These are phyloP conservation scores for Steinernema scapterisci DNA, from an alignment of 2,888 invertebrate species.

Conservation along the genomic window DNA sequence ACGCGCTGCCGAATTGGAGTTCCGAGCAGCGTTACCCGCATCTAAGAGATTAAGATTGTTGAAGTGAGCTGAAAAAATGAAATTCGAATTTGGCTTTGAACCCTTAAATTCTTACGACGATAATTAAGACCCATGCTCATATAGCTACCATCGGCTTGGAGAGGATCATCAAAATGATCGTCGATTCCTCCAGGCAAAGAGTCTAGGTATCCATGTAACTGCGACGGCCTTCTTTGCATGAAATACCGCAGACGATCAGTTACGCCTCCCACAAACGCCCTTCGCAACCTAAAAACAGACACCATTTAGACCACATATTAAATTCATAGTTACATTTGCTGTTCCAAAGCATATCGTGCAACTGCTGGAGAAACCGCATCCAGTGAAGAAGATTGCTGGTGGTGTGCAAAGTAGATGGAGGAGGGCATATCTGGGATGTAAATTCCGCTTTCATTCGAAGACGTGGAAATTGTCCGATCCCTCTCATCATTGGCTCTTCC, in stretches of 20 bases:
- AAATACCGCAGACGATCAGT: constrained; percentile 19
- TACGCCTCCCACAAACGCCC: constrained; percentile 22
- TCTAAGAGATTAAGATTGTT: constrained; percentile 30
- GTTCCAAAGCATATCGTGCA: constrained; percentile 8
- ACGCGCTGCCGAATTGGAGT: constrained; percentile 2
- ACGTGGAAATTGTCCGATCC: constrained; percentile 15
- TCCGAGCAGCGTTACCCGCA: constrained; percentile 27
- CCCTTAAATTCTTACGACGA: not conserved
- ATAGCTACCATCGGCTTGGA: constrained; percentile 2
- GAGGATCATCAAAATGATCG: constrained; percentile 14
- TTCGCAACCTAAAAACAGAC: not conserved
- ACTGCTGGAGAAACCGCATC: constrained; percentile 18
- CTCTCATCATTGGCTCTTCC: not conserved
- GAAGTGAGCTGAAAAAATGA: constrained; percentile 17
- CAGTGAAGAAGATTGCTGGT: constrained; percentile 4
- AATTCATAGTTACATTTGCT: not conserved
- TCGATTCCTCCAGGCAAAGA: not conserved
- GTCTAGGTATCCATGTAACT: constrained; percentile 1
- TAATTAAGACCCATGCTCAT: constrained; percentile 14
- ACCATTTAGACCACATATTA: not conserved
- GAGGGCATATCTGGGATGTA: constrained; percentile 55
- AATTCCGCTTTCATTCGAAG: constrained; percentile 17
- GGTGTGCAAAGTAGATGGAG: constrained; percentile 47
- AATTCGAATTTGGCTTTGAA: not conserved
- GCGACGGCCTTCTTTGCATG: constrained; percentile 16